Base-by-base conservation (phyloP, 2,888 invertebrate species). In the Phalangium opilio region DNA sequence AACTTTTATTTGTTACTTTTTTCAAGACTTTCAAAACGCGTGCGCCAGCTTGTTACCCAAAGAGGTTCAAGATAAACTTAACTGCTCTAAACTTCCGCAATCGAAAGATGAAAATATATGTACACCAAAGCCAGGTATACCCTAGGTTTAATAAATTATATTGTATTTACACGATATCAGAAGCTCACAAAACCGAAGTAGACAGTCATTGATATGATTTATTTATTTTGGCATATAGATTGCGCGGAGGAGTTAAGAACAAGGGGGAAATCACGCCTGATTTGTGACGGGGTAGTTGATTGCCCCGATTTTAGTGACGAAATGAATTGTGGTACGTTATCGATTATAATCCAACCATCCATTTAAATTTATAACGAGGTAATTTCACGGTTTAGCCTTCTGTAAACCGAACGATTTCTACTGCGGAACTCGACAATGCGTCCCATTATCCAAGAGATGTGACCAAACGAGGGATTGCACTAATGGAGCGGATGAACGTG, bases 221-320 rank as follows among this genome's bases (percentile, higher is more conserved):
- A 12, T 42, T 40, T 47, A 47, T 43, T 47, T 27, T 42, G 19
- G 19, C 21, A 32, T 44, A 14, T 62, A 81, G 82, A 79, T 51
- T 87, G 87, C 61, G 77, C 78, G 2, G 75, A 75, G 42, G 76
- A 79, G 44, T 71, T 89, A 46, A 80, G 83, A 58, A 73, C 75
- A 21, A 75, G 78, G 56, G 84, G 83, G 0, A 67, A 83, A 51
- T 81, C 81, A 0, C 75, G 81, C 1, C 73, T 85, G 42, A 72
- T 86, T 33, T 89, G 89, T 62, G 89, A 89, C 64, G 87, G 87
- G 14, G 73, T 81, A 32, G 78, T 83, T 12, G 89, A 89, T 66
- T 89, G 89, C 64, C 76, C 81, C 12, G 83, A 84, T 67, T 72
- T 84, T 21, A 76, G 78, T 1, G 87, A 87, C 65, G 87, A 87